Evolutionary conservation across 2,888 invertebrate species (phyloP), one percentile per base, ranked within the genome.

Genomic region (Zhuqinia jingwanae): DNA sequence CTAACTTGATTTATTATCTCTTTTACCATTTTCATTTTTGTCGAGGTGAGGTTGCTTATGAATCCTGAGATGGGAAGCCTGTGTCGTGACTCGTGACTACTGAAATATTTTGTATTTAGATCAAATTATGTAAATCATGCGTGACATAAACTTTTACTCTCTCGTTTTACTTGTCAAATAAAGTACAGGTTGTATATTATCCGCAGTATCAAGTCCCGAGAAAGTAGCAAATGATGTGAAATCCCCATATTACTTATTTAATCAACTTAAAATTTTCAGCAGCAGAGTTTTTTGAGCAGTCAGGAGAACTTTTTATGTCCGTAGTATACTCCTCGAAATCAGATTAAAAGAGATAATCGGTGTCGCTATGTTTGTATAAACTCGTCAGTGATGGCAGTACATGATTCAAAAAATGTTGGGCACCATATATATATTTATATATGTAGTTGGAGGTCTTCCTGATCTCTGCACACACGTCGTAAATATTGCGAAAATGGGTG

Each of bases 341-440:
- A 65, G 53, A 60, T 5, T 27, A 53, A 17, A 17, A 22, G 15
- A 20, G 20, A 20, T 22, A 3, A 17, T 22, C 56, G 22, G 56
- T 60, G 56, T 17, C n/a, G 56, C 8, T 56, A 17, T 56, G 17
- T 17, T n/a, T 73, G 20, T n/a, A n/a, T 75, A 75, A 75, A 75
- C 75, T 75, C 75, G 75, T 15, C 27, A 27, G 13, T 10, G 50
- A 27, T 75, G 75, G 75, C 75, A 75, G 75, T n/a, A n/a, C n/a
- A n/a, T n/a, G n/a, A n/a, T n/a, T n/a, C n/a, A n/a, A n/a, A n/a
- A n/a, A n/a, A n/a, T n/a, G n/a, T n/a, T n/a, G n/a, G n/a, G n/a
- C n/a, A n/a, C n/a, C n/a, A n/a, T n/a, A n/a, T n/a, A n/a, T n/a
- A n/a, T n/a, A n/a, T n/a, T n/a, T 75, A 53, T 75, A 17, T n/a